Base-by-base conservation (phyloP, 2,113 vertebrate species). In the Pseudorhombus dupliciocellatus region DNA sequence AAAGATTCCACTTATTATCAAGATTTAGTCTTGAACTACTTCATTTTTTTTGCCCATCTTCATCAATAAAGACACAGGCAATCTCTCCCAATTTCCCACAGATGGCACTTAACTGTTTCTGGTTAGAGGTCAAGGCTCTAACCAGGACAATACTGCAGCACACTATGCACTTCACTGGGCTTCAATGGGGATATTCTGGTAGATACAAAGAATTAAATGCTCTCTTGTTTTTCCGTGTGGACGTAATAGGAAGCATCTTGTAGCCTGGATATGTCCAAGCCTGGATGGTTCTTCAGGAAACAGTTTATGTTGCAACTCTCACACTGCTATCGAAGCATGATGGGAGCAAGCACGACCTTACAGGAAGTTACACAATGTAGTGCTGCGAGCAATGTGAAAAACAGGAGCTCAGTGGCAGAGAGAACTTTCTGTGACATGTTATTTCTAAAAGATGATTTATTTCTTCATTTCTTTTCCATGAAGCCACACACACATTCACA, bases 321-420 rank as follows among this genome's bases (percentile, higher is more conserved):
- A 9, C 14, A 40, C 57, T 2, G 15, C 44, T 9, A 4, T 61
- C 20, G 6, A 73, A 31, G 67, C 70, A 71, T 70, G 61, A 73
- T 80, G 73, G 77, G 62, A 79, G 12, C 16, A 59, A 55, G 73
- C 57, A 65, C 64, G 18, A 21, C 51, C 54, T 50, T 15, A 40
- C 71, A 75, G 70, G 81, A 84, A 75, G 77, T 88, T 84, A 51
- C 70, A 31, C 75, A 85, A 84, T 44, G 28, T 14, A 31, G 53
- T 22, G 16, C 6, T 28, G 16, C 6, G 62, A 50, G 37, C 1
- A 2, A 10, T 5, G 52, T 56, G 77, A 68, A 76, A 18, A 83
- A 73, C 70, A 81, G 31, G 48, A 55, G 70, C 52, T 10, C 62
- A 22, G 52, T 50, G 42, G 15, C 66, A 77, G 11, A 34, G 4